Evolutionary conservation across 64 coral and sea anemone genomes (phyloP), one percentile per base, ranked within the genome.

Genomic region (Acropora yongei): DNA sequence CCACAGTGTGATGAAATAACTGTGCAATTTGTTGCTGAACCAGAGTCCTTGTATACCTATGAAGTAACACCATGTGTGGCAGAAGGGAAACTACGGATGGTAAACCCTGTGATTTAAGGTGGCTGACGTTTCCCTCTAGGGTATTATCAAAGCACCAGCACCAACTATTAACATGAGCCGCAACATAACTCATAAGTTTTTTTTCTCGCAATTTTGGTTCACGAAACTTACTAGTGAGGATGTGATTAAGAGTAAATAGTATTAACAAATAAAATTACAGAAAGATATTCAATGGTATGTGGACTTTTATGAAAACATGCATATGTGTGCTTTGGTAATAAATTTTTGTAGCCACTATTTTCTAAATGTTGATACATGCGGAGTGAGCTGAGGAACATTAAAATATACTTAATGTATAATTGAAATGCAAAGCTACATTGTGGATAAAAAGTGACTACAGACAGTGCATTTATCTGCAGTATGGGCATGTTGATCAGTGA

Each of bases 391-490:
- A 53, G 50, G 0, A 53, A 53, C 0, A 53, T 53, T 53, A 53
- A 53, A 53, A 53, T 8, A 53, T 53, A 53, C 50, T 53, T 53
- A 53, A 53, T 53, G 50, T 53, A 53, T 53, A 53, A 53, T 8
- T 53, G 50, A 53, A 53, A 53, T 53, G 0, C 50, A 53, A 5
- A 53, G 50, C 57, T 10, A 61, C 57, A 61, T 1, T 61, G 57
- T 61, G 57, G 57, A 61, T 12, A 11, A 30, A 30, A 30, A 30
- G 30, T 30, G 30, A 30, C 30, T 30, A 61, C 57, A 2, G 57
- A 61, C 57, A 61, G 57, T 69, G 67, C 67, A 69, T 69, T 69
- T 69, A 69, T 69, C 16, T n/a, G 67, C 67, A 69, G 17, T 69
- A 69, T 19, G 17, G 67, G 16, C 67, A 69, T 69, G 67, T 30